Evolutionary conservation across 2,888 invertebrate species (phyloP).

Genomic region (Abrostola triplasia): DNA sequence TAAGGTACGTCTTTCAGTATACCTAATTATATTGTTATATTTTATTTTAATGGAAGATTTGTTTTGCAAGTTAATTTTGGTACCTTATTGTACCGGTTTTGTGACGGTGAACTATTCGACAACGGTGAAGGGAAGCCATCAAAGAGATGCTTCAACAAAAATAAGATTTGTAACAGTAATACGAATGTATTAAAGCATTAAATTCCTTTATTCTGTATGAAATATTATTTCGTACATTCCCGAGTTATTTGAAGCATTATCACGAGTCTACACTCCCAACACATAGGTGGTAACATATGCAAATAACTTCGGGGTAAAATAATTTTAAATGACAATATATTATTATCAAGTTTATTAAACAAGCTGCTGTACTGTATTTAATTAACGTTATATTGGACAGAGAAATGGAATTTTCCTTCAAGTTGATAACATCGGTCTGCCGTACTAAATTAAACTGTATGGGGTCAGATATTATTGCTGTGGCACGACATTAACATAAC

Average conservation of each 20-base stretch:
- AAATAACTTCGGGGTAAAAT: conserved; percentile 36
- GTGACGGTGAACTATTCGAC: too few species aligned
- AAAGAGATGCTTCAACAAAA: too few species aligned
- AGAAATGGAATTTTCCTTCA: conserved; percentile 38
- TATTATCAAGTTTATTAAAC: conserved; percentile 39
- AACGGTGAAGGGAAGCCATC: too few species aligned
- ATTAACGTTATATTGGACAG: conserved; percentile 41
- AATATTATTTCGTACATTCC: not conserved
- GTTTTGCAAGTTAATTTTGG: too few species aligned
- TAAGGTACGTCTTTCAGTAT: too few species aligned
- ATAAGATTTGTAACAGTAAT: too few species aligned
- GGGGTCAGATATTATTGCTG: not conserved
- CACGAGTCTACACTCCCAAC: not conserved
- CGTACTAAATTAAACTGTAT: not conserved
- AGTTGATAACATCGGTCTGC: not conserved
- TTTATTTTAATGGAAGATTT: too few species aligned
- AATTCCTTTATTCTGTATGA: too few species aligned
- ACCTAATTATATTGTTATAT: too few species aligned
- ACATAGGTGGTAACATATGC: conserved; percentile 16
- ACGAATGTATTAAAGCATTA: too few species aligned
- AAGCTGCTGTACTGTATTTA: conserved; percentile 24
- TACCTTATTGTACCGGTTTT: too few species aligned
- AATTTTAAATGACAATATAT: conserved; percentile 40
- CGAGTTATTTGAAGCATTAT: not conserved
- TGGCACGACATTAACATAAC: too few species aligned